Conservation (phyloP, 2,888 invertebrate genomes). For the Rhagonycha fulva region DNA sequence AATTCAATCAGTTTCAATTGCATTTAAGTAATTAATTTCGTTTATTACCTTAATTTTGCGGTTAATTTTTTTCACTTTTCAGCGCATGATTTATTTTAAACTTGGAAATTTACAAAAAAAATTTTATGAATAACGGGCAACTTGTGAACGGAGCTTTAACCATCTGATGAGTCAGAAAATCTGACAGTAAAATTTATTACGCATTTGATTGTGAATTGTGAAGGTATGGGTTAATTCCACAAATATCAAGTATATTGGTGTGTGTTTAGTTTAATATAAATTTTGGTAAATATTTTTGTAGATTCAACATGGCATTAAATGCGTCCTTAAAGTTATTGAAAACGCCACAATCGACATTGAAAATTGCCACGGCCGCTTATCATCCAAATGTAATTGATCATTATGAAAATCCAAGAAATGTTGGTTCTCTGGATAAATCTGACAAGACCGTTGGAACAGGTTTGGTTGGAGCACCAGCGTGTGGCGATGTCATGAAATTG, state of each 20-base stretch:
- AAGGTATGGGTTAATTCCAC: not conserved
- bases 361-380: slow-evolving; percentile 61
- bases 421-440: slow-evolving; percentile 94
- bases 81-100: not conserved
- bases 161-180: too few species aligned
- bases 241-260: not conserved
- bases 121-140: not conserved
- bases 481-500: slow-evolving; percentile 99
- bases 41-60: not conserved
- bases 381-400: slow-evolving; percentile 93
- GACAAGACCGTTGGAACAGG: slow-evolving; percentile 95
- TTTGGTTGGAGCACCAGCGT: slow-evolving; percentile 97
- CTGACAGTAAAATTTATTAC: not conserved
- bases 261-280: not conserved
- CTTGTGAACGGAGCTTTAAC: not conserved
- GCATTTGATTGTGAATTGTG: not conserved
- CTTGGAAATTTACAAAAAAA: not conserved
- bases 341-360: slow-evolving; percentile 37
- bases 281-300: not conserved
- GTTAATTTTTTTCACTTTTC: too few species aligned
- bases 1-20: not conserved
- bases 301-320: slow-evolving; percentile 47
- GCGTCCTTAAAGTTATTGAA: slow-evolving; percentile 44
- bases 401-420: slow-evolving; percentile 98
- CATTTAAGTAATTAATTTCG: not conserved